Base-by-base conservation (phyloP, 2,888 invertebrate genomes). In the Acleris emargana region DNA sequence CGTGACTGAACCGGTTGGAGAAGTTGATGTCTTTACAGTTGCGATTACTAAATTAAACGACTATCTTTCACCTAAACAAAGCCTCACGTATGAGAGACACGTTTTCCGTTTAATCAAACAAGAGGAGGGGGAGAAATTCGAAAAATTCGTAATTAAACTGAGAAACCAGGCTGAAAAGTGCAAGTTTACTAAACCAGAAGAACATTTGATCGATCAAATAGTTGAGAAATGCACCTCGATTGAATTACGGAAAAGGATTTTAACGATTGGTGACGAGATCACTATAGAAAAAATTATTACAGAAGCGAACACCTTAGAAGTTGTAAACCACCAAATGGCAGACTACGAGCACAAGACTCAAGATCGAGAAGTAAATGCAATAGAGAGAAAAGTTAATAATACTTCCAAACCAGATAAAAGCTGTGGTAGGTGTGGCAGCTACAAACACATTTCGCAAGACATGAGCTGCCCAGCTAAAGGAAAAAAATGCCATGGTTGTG, bases 151-250 rank as follows among this genome's bases (percentile, higher is more conserved):
- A 9, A 32, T 32, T 9, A 32, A 9, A 32, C 32, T 32, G 7
- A 7, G 32, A 9, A 9, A 32, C 5, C 32, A 32, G 32, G 32
- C 32, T 32, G 9, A 7, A 1, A 32, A 53, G n/a, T 53, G 53
- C n/a, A 63, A 68, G 53, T 81, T 79, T 72, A 74, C 71, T 13
- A 72, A 73, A 25, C 70, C 52, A 18, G 73, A 75, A 11, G 73
- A 74, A 43, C 60, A 74, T 54, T 53, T 75, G 22, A 74, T 77
- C 50, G 74, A 77, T 42, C 76, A 76, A 67, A 78, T 76, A 25
- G 62, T 64, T 38, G 74, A 73, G 64, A 75, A 74, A 66, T 71
- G 74, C 20, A 51, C n/a, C 6, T 73, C 63, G 16, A n/a, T 32
- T 1, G 63, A 68, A 32, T 55, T 68, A 9, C 32, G 68, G 25